These are phyloP conservation scores for Hippopotamus amphibius DNA, from an alignment of 2,113 vertebrate genomes.

Conservation along the genomic window DNA sequence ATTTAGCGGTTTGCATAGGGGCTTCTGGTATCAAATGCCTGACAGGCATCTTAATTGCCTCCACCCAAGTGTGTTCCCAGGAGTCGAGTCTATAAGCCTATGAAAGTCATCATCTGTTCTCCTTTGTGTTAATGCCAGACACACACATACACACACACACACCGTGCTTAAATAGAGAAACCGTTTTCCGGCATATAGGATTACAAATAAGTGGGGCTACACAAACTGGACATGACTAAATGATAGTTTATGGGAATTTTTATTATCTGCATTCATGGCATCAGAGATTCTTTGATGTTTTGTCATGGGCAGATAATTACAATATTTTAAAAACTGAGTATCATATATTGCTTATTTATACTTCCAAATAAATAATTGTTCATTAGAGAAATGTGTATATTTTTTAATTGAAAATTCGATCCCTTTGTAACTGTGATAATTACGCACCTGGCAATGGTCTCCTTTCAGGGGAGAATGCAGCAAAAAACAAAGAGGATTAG, in stretches of 20 bases:
- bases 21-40: slow-evolving; percentile 85
- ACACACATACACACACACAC: slow-evolving; percentile 52
- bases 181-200: slow-evolving; percentile 45
- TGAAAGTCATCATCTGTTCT: slow-evolving; percentile 82
- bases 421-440: slow-evolving; percentile 37
- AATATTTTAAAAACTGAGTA: slow-evolving; percentile 15
- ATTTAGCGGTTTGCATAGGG: slow-evolving; percentile 83
- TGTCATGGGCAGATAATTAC: neutral
- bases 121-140: slow-evolving; percentile 85
- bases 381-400: neutral
- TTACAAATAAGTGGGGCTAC: slow-evolving; percentile 72
- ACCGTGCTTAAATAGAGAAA: slow-evolving; percentile 6
- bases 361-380: slow-evolving; percentile 18
- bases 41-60: slow-evolving; percentile 91
- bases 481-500: slow-evolving; percentile 8
- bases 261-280: slow-evolving; percentile 58
- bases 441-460: neutral
- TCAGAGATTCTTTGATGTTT: neutral
- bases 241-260: slow-evolving; percentile 52
- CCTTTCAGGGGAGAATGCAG: neutral
- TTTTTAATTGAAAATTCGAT: slow-evolving; percentile 48
- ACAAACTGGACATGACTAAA: neutral
- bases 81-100: slow-evolving; percentile 81
- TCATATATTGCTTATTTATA: neutral
- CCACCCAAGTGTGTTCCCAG: slow-evolving; percentile 83